Conservation (phyloP, 1,140 invertebrate species). For the Halictus rubicundus region DNA sequence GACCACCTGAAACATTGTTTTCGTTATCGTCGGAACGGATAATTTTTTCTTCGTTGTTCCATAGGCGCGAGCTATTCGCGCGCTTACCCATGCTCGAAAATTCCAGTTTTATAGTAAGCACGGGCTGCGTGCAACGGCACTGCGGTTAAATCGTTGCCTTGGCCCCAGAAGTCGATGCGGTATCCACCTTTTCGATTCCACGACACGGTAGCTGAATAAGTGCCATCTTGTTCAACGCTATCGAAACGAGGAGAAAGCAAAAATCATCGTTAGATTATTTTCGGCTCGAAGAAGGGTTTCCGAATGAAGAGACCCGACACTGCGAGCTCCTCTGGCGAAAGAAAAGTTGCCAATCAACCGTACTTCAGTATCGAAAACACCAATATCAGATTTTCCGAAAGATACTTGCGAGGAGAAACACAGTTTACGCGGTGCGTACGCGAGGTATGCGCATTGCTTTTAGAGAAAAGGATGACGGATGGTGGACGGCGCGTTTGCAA, state of each 20-base stretch:
- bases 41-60: neutral
- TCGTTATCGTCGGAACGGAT: neutral
- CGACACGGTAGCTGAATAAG: conserved; percentile 86
- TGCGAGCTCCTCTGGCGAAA: too few species aligned
- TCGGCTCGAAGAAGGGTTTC: too few species aligned
- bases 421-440: too few species aligned
- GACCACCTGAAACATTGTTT: conserved; percentile 84
- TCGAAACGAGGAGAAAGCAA: conserved; percentile 12
- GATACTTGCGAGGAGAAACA: too few species aligned
- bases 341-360: too few species aligned
- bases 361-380: too few species aligned
- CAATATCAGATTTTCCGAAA: too few species aligned
- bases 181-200: conserved; percentile 86
- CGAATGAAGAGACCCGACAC: too few species aligned
- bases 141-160: conserved; percentile 85
- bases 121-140: conserved; percentile 84
- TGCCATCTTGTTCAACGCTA: conserved; percentile 87
- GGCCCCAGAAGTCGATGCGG: conserved; percentile 88
- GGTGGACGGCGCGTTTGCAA: too few species aligned
- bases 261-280: neutral
- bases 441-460: too few species aligned
- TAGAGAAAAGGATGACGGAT: neutral
- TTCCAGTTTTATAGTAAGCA: conserved; percentile 86
- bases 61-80: too few species aligned
- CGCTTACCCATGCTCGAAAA: conserved; percentile 84